Evolutionary conservation across 2,113 vertebrate species (phyloP), one percentile per base, ranked within the genome.

Genomic region (Manacus vitellinus): DNA sequence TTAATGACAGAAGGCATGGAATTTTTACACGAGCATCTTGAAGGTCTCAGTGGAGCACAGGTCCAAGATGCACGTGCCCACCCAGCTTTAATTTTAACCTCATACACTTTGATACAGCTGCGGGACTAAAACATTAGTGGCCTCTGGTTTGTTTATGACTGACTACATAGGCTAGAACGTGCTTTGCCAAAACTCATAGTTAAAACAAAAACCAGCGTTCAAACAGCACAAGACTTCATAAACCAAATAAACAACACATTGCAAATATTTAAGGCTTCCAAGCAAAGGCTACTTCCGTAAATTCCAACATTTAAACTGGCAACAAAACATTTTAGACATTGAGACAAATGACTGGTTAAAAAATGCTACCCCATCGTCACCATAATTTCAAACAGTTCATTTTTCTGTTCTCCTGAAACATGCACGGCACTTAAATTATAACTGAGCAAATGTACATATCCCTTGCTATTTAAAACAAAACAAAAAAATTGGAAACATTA

Each of bases 171-270:
- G 65, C 59, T 67, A 58, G 27, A 68, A 51, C 1, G 14, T 20
- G 79, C 43, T 78, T 85, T 92, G 92, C 75, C 88, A 94, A 92
- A 93, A 88, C 52, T 77, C 71, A 66, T 2, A 43, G 59, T 82
- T 92, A 51, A 89, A 95, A 95, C 76, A 94, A 96, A 89, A 96
- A 70, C 2, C 44, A 89, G 35, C 4, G 0, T 80, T 94, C 47
- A 28, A 91, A 85, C 18, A 39, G 71, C 88, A 89, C 51, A 93
- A 49, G 94, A 92, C 85, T 84, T 88, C 58, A n/a, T 39, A 73
- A 94, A 77, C 46, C 73, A 94, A 95, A 95, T 80, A 94, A 97
- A 95, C 75, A 94, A 49, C 55, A 80, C 35, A 56, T 10, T 88
- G 65, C 72, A 80, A 93, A 83, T 80, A 89, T 66, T 85, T 59